Percentiles rank a stretch among this genome's conserved stretches.
phyloP scores from a whole-genome alignment of 35 echinoderm and acorn worm species.

The Ptychodera flava region DNA sequence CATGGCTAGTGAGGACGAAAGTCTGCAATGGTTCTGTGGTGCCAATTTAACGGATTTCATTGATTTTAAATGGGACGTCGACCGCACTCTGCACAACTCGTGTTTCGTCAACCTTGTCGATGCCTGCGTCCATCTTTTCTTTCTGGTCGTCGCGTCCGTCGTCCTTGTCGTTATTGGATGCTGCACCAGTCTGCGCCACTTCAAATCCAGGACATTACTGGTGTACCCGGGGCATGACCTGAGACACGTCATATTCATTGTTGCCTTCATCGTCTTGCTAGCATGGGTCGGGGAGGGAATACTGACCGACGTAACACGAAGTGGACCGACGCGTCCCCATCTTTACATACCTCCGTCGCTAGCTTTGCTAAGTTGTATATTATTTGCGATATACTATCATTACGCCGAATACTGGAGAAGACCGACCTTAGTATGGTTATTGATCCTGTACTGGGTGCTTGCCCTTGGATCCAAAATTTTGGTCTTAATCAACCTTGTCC shows the following conservation, averaged over 20 bases:
- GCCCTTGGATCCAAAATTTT: slow-evolving; percentile 45
- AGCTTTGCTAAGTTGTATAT: slow-evolving; percentile 23
- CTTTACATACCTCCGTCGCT: slow-evolving; percentile 45
- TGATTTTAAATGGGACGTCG: slow-evolving; percentile 54
- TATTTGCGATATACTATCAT: slow-evolving; percentile 65
- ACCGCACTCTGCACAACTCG: slow-evolving; percentile 72
- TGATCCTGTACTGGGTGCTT: slow-evolving; percentile 62
- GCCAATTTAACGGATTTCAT: too few relatives aligned
- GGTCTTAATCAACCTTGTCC: slow-evolving; percentile 40
- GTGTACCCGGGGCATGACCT: slow-evolving; percentile 72
- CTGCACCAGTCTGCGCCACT: slow-evolving; percentile 38
- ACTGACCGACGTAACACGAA: slow-evolving; percentile 65
- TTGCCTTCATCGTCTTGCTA: slow-evolving; percentile 33
- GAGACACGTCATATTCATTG: slow-evolving; percentile 57
- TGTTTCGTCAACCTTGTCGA: slow-evolving; percentile 72
- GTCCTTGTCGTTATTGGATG: slow-evolving; percentile 46
- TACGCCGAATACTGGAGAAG: slow-evolving; percentile 70
- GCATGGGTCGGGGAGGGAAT: slow-evolving; percentile 61
- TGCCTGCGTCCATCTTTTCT: slow-evolving; percentile 50
- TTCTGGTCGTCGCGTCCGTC: slow-evolving; percentile 51
- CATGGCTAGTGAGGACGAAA: too few relatives aligned
- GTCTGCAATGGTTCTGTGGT: too few relatives aligned
- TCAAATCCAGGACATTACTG: slow-evolving; percentile 31
- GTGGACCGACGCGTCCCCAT: slow-evolving; percentile 42
- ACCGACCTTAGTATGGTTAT: slow-evolving; percentile 33